Conservation (phyloP, 2,797 vertebrate genomes). For the Macropodus opercularis region DNA sequence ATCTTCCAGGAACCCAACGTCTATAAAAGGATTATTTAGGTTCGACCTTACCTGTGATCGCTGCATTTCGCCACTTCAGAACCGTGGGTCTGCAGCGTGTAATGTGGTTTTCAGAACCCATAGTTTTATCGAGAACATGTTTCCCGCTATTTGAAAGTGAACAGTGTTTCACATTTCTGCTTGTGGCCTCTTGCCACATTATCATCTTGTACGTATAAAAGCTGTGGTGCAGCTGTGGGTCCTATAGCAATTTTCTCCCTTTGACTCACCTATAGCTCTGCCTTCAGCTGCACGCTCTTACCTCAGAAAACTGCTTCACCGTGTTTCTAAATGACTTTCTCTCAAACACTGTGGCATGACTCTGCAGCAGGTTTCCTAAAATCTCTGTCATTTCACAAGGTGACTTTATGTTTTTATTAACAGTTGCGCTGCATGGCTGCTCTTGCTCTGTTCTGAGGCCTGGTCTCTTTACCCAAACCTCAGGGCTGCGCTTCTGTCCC, state of each 20-base stretch:
- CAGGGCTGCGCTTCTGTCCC: conserved; percentile 44
- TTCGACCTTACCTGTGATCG: conserved; percentile 33
- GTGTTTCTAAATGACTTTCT: conserved; percentile 42
- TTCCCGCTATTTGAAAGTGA: conserved; percentile 55
- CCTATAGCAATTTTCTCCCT: conserved; percentile 50
- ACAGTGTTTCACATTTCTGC: conserved; percentile 53
- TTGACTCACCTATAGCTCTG: conserved; percentile 51
- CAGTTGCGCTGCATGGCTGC: conserved; percentile 54
- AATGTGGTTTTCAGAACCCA: too few species aligned
- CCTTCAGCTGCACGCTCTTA: conserved; percentile 34
- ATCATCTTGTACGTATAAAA: conserved; percentile 54
- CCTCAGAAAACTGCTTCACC: conserved; percentile 41
- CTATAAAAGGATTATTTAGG: conserved; percentile 17
- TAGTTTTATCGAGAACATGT: conserved; percentile 47
- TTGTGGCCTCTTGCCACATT: conserved; percentile 61
- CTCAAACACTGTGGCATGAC: conserved; percentile 12
- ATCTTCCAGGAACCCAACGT: conserved; percentile 12
- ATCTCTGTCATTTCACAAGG: conserved; percentile 57
- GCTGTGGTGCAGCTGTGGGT: conserved; percentile 27
- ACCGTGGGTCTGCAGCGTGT: too few species aligned
- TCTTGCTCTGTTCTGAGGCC: conserved; percentile 55
- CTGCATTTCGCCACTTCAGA: conserved; percentile 16
- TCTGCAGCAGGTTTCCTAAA: conserved; percentile 36
- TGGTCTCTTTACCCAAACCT: conserved; percentile 49
- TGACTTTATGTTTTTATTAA: conserved; percentile 63